These are phyloP conservation scores for Brenthis ino DNA, from an alignment of 2,888 invertebrate genomes.

Conservation along the genomic window DNA sequence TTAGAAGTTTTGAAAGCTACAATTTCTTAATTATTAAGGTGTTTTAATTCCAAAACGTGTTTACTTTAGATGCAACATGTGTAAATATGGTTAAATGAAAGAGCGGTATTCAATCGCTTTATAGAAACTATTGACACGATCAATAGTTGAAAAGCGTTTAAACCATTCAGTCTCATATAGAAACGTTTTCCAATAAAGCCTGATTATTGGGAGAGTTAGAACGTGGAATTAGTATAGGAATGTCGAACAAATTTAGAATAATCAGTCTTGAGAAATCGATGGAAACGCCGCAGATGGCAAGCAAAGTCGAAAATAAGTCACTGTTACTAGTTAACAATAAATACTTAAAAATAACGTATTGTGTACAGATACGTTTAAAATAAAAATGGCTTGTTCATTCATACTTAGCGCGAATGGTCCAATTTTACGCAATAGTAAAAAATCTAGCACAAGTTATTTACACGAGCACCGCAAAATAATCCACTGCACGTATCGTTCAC, in stretches of 20 bases:
- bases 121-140: constrained; percentile 67
- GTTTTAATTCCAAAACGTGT: constrained; percentile 15
- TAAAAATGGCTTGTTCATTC: constrained; percentile 47
- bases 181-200: constrained; percentile 27
- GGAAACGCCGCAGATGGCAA: constrained; percentile 59
- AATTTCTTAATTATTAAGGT: constrained; percentile 2
- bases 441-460: constrained; percentile 79
- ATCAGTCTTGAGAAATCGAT: constrained; percentile 78
- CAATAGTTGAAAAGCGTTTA: constrained; percentile 70
- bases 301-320: constrained; percentile 47
- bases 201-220: constrained; percentile 28
- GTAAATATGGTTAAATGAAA: constrained; percentile 40
- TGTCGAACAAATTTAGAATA: constrained; percentile 77
- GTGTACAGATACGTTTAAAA: constrained; percentile 46
- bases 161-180: constrained; percentile 61
- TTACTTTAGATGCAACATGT: constrained; percentile 35
- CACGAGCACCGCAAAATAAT: constrained; percentile 77
- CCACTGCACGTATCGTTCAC: constrained; percentile 51
- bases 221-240: constrained; percentile 53
- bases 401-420: constrained; percentile 69
- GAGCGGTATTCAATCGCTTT: constrained; percentile 53
- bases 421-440: constrained; percentile 77
- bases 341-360: constrained; percentile 69
- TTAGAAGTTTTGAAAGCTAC: not conserved
- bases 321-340: constrained; percentile 64